Percentiles rank a stretch among this genome's conserved stretches.
Conservation (phyloP, 2,113 vertebrate genomes). For the Gavia stellata region DNA sequence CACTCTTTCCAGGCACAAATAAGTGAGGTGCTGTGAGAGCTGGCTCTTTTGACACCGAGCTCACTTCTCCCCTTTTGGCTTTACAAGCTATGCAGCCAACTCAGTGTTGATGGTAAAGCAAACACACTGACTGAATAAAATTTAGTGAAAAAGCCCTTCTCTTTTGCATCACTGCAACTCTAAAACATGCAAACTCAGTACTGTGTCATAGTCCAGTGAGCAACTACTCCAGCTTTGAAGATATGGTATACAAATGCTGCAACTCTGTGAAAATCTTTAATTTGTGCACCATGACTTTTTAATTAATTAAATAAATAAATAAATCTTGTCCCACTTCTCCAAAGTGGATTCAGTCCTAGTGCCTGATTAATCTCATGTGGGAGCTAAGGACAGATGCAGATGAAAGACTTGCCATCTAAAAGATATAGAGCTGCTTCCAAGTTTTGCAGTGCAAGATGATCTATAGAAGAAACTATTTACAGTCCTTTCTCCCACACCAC, state of each 20-base stretch:
- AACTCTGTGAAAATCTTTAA: neutral
- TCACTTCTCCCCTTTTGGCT: neutral
- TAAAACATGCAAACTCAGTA: neutral
- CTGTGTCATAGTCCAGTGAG: neutral
- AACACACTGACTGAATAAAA: neutral
- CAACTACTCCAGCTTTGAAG: neutral
- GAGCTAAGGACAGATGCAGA: neutral
- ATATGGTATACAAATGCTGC: neutral
- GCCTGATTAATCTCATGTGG: neutral
- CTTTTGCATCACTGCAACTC: neutral
- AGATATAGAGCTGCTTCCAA: neutral
- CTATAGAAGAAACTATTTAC: slow-evolving; percentile 10
- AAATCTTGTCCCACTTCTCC: neutral
- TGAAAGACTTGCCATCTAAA: neutral
- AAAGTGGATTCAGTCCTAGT: neutral
- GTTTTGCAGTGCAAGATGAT: neutral
- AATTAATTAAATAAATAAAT: neutral
- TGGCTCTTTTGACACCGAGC: neutral
- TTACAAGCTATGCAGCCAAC: neutral
- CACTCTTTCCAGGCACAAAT: neutral
- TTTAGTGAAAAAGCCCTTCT: neutral
- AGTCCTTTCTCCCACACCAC: neutral
- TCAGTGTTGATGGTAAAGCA: neutral
- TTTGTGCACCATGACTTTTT: neutral
- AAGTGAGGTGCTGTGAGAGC: neutral